These are phyloP conservation scores for Micromesistius poutassou DNA, from an alignment of 2,797 vertebrate species.

Conservation along the genomic window DNA sequence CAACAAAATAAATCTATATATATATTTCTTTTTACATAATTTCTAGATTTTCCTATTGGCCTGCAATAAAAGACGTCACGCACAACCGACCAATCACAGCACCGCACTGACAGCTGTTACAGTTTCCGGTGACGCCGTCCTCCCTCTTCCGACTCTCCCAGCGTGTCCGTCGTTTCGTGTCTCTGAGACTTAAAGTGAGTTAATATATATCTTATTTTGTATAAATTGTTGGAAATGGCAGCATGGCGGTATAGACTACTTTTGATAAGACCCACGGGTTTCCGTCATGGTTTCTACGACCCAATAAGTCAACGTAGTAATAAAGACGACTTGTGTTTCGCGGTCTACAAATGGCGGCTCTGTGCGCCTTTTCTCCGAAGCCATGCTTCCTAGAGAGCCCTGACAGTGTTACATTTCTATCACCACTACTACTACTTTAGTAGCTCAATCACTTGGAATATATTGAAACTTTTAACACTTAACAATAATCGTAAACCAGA, in stretches of 20 bases:
- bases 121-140: constrained; percentile 9
- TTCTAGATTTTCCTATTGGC: not conserved
- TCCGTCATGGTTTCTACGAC: not conserved
- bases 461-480: not conserved
- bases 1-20: not conserved
- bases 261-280: not conserved
- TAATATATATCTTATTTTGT: constrained; percentile 17
- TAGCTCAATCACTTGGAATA: not conserved
- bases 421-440: not conserved
- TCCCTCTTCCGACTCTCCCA: constrained; percentile 62
- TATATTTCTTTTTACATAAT: constrained; percentile 17
- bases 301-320: not conserved
- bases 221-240: not conserved
- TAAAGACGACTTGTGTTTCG: not conserved
- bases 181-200: constrained; percentile 85
- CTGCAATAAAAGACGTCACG: not conserved
- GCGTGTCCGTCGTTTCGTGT: constrained; percentile 86
- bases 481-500: not conserved
- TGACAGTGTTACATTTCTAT: not conserved
- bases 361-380: not conserved
- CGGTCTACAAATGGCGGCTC: not conserved
- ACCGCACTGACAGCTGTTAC: not conserved
- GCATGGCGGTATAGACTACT: not conserved
- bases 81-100: not conserved
- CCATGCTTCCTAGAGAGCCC: not conserved